Percentiles rank a stretch among this genome's conserved stretches.
These are phyloP conservation scores for Macrocentrus cingulum DNA, from an alignment of 1,140 invertebrate species.

Conservation along the genomic window DNA sequence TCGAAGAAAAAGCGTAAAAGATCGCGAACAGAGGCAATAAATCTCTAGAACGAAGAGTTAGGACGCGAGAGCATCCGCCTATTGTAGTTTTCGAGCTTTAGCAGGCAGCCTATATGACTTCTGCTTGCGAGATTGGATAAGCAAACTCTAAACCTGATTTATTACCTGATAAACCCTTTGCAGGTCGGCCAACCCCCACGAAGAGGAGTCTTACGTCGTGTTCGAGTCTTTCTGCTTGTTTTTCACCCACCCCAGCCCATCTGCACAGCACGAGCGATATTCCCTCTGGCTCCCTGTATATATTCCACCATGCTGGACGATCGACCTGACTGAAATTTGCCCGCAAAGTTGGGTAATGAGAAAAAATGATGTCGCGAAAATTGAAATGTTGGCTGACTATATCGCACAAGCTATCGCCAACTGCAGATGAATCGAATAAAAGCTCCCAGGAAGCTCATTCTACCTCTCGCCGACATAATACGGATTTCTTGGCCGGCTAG, in stretches of 20 bases:
- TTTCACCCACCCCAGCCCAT: too few relatives aligned
- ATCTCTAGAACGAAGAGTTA: too few relatives aligned
- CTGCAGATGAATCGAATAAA: conserved; percentile 33
- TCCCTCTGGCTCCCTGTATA: not conserved
- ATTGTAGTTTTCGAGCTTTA: too few relatives aligned
- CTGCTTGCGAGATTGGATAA: conserved; percentile 1
- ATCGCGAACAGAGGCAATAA: too few relatives aligned
- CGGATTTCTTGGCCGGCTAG: conserved; percentile 37
- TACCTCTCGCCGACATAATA: conserved; percentile 40
- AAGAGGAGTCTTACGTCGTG: not conserved
- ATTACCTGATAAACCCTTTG: conserved; percentile 5
- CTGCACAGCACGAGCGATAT: too few relatives aligned
- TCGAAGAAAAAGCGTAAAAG: too few relatives aligned
- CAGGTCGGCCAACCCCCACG: not conserved
- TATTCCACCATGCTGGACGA: not conserved
- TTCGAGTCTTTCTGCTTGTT: not conserved
- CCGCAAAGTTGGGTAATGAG: too few relatives aligned
- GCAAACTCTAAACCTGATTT: conserved; percentile 5
- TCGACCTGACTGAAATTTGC: too few relatives aligned
- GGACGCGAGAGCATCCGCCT: too few relatives aligned
- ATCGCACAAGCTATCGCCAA: not conserved
- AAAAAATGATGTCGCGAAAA: not conserved
- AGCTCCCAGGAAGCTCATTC: conserved; percentile 42
- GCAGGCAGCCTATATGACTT: not conserved
- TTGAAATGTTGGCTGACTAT: not conserved